Evolutionary conservation across 2,797 vertebrate species (phyloP), one percentile per base, ranked within the genome.

Genomic region (Gymnocypris eckloni): DNA sequence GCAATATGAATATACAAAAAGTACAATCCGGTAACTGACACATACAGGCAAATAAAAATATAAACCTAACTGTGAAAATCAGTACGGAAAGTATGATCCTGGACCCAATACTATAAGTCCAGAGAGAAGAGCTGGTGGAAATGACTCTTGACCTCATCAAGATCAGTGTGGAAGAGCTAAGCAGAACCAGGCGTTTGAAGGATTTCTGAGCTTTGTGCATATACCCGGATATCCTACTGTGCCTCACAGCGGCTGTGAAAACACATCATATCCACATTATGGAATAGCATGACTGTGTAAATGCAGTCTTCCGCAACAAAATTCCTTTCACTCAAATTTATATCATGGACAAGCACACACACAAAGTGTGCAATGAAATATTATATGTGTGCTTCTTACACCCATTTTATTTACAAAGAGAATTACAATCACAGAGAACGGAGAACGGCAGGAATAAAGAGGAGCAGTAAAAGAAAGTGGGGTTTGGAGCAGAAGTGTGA

Each of bases 151-250:
- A 86, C 67, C 56, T 84, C 72, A 82, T 85, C 39, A 69, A 22
- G 81, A 64, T 45, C 61, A 71, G 43, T 71, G n/a, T 82, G 67
- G 48, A 59, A 56, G 43, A 84, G 73, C 61, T 79, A 84, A 28
- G 66, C 59, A 84, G 82, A 77, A 82, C 33, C 67, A 76, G 78
- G 73, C 67, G 28, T 70, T 59, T 72, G 39, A 81, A 86, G 54
- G 71, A 88, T 78, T 81, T 37, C 61, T 25, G 70, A n/a, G n/a
- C n/a, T n/a, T n/a, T n/a, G n/a, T n/a, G n/a, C 72, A 85, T 70
- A 88, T 73, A 48, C 10, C 64, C 79, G 59, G 86, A 82, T 81
- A 79, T 85, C n/a, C n/a, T n/a, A n/a, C n/a, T n/a, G n/a, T n/a
- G n/a, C n/a, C n/a, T n/a, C n/a, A n/a, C n/a, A n/a, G n/a, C n/a